Base-by-base conservation (phyloP, 2,888 invertebrate species). In the Scrobipalpa costella region DNA sequence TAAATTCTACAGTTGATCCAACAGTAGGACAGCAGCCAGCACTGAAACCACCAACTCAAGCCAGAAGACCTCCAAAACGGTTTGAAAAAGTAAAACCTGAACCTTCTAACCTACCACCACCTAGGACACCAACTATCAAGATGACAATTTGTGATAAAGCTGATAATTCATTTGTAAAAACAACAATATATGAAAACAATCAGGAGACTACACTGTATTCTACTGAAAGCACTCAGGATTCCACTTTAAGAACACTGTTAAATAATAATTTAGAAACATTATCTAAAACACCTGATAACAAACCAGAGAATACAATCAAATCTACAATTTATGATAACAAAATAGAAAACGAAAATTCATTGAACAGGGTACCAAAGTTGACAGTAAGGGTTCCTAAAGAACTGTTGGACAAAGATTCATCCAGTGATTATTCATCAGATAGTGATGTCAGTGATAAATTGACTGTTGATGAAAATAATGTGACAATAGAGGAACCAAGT, bases 361-460 rank as follows among this genome's bases (percentile, higher is more conserved):
- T 91, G 64, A 92, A 92, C 78, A 93, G 93, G 83, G 94, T 94
- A 69, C 95, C 94, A 71, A 95, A 95, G 83, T 86, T 95, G 63
- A 95, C 94, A 69, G 88, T 95, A 27, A 93, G 94, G 80, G 92
- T 94, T 70, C 93, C 94, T 57, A 94, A 93, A 79, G 93, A 93
- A 74, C 92, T 93, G 66, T 77, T 90, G 66, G 92, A 92, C 70
- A 92, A 90, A 77, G 88, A 90, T 75, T 90, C 92, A 62, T 92
- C 92, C 34, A 91, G 88, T 81, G 92, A 92, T 72, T 88, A 90
- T 71, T 91, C 92, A 67, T 91, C 90, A 66, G 93, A 93, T 68
- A 94, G 93, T 84, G 93, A 94, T 78, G 88, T 88, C 63, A 93
- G 93, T 84, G 93, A 93, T 67, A 93, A 94, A 79, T 79, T 93